Evolutionary conservation across 2,113 vertebrate genomes (phyloP), one percentile per base, ranked within the genome.

Genomic region (Lepus americanus): DNA sequence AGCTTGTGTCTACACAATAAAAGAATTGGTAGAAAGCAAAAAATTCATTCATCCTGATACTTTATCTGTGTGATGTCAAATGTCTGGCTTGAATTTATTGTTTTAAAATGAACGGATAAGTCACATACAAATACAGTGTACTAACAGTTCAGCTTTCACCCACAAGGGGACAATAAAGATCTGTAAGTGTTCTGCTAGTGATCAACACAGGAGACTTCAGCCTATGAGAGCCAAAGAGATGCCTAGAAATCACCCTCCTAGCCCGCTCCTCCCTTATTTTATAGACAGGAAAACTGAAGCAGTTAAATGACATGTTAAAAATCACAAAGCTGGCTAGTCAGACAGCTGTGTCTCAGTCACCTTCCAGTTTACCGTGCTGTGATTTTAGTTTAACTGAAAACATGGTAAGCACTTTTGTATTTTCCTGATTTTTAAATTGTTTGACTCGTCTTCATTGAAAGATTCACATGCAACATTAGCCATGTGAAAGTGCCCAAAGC

Each of bases 111-210:
- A 74, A 85, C 14, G 73, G 6, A 84, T 80, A 63, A 93, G 29
- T 78, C 23, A 66, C 63, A 53, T 9, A 72, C 5, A 36, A 91
- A 78, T 78, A 78, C 6, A 86, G 27, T 33, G 27, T 39, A 72
- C 51, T 49, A 87, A 83, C 87, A 77, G 78, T 96, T 95, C 98
- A 3, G 8, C 31, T 89, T 67, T 90, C 27, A 93, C 86, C 98
- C 98, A 96, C 97, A 69, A 96, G 98, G 95, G 94, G 98, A 97
- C 98, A 98, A 80, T 81, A 84, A 79, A 97, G 77, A 92, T 89
- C 92, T n/a, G n/a, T 67, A 90, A 77, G 5, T 91, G 25, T 89
- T 89, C 59, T 53, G 64, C 0, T 5, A 2, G 9, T 76, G 36
- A 27, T 17, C 4, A 20, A 59, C 66, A 79, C 9, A 51, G 13